phyloP scores from a whole-genome alignment of 2,888 invertebrate genomes.

The Sinhomidia bicolor region DNA sequence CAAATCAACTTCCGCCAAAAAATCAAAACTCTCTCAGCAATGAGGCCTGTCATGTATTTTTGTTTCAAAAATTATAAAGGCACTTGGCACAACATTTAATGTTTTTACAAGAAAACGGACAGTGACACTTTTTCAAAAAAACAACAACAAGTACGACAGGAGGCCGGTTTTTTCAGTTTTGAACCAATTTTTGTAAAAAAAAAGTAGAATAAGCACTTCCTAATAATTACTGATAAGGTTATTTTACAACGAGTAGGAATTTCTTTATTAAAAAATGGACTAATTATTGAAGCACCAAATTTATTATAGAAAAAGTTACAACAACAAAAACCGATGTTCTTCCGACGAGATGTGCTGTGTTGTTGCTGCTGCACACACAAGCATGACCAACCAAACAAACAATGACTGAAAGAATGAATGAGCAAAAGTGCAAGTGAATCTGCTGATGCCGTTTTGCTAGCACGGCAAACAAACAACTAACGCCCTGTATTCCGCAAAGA shows the following conservation, averaged over 20 bases:
- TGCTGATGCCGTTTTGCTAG: background rate
- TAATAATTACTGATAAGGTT: background rate
- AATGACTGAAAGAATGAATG: slow-evolving; percentile 9
- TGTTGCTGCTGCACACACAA: slow-evolving; percentile 21
- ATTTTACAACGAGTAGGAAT: background rate
- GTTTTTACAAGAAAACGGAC: background rate
- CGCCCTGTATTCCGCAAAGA: slow-evolving; percentile 19
- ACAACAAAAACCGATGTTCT: slow-evolving; percentile 6
- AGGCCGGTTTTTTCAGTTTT: slow-evolving; percentile 17
- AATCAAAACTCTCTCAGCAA: slow-evolving; percentile 12
- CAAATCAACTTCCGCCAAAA: slow-evolving; percentile 16
- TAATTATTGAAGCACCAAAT: slow-evolving; percentile 3
- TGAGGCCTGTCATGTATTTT: slow-evolving; percentile 4
- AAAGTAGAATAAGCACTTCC: background rate
- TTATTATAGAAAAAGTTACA: background rate
- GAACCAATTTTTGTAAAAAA: background rate
- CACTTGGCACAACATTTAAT: slow-evolving; percentile 4
- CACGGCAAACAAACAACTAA: slow-evolving; percentile 32
- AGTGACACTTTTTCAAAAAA: background rate
- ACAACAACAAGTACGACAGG: background rate
- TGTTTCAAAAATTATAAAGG: background rate
- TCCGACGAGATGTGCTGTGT: background rate
- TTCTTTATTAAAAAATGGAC: background rate
- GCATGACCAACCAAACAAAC: slow-evolving; percentile 34
- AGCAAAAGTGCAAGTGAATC: background rate